Percentiles rank a stretch among this genome's conserved stretches.
These are phyloP conservation scores for Keiferia lycopersicella DNA, from an alignment of 2,888 invertebrate genomes.

Conservation along the genomic window DNA sequence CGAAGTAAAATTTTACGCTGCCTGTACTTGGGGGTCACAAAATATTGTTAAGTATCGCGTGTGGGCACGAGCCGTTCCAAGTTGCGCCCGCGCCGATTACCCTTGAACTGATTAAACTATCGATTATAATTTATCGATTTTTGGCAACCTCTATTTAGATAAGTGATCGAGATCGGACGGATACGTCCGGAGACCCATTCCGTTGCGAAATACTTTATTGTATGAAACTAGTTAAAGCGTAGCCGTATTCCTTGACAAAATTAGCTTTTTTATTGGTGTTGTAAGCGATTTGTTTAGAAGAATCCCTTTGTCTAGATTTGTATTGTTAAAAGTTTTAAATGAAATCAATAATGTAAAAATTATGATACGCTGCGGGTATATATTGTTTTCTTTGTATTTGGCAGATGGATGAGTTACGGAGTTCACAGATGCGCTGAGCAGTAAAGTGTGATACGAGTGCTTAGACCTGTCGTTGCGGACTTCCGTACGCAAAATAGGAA, in stretches of 20 bases:
- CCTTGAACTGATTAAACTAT: slow-evolving; percentile 57
- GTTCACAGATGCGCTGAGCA: too few relatives aligned
- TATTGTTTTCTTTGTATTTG: too few relatives aligned
- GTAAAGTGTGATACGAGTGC: too few relatives aligned
- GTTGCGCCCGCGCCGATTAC: slow-evolving; percentile 27
- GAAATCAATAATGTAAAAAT: too few relatives aligned
- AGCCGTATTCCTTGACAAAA: background rate
- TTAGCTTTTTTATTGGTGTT: background rate
- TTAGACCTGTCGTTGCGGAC: too few relatives aligned
- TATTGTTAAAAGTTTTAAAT: too few relatives aligned
- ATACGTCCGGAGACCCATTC: slow-evolving; percentile 11
- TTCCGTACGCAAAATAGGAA: too few relatives aligned
- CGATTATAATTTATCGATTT: slow-evolving; percentile 58
- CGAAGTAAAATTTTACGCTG: background rate
- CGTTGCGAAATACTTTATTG: slow-evolving; percentile 12
- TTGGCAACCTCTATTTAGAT: slow-evolving; percentile 56
- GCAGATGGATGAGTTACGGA: too few relatives aligned
- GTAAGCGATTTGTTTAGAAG: background rate
- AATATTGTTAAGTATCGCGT: slow-evolving; percentile 33
- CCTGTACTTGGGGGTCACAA: slow-evolving; percentile 17
- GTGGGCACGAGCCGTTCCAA: slow-evolving; percentile 49
- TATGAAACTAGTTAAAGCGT: background rate
- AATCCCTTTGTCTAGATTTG: background rate
- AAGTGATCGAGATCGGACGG: slow-evolving; percentile 49
- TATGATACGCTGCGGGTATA: too few relatives aligned